Evolutionary conservation across 2,797 vertebrate species (phyloP), one percentile per base, ranked within the genome.

Genomic region (Myiothlypis chrysogaster): DNA sequence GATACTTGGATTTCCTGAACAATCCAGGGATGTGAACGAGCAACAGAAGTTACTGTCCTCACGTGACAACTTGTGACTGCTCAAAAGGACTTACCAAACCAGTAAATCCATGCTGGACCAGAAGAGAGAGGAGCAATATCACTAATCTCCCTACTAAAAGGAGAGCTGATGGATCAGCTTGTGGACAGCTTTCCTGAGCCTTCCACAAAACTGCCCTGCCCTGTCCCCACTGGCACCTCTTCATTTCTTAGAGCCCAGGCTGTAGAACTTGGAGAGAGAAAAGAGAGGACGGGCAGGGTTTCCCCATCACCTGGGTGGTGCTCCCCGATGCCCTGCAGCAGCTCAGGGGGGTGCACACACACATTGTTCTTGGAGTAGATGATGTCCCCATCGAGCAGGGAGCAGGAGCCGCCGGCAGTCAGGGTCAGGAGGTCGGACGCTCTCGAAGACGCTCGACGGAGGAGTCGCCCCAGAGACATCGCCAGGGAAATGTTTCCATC

Each of bases 301-400:
- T 71, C 4, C 5, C 53, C 23, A 20, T 97, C 71, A 99, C 99
- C 99, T 98, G 99, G 99, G 91, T 99, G 99, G 95, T 99, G 99
- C 95, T 99, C 99, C 13, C 98, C 98, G 25, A 98, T 93, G 88
- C 98, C 98, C 5, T 99, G 99, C 83, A 99, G 98, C 73, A 98
- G 98, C 97, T 99, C 99, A 0, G 98, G 98, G 0, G 99, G 99
- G 90, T 99, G 99, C 66, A 99, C 99, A 8, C 99, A 99, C 85
- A 99, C 99, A 96, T 99, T 99, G 97, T 99, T 99, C 97, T 99
- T 99, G 69, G 99, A 99, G 98, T 99, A 99, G 97, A 99, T 98
- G 94, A 99, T 99, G 95, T 99, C 99, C 65, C 99, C 99, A 20
- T 99, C 99, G 41, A 99, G 98, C 32, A 98, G 12, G 0, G 97